Conservation (phyloP, 2,113 vertebrate genomes). For the Chrysochloris asiatica region DNA sequence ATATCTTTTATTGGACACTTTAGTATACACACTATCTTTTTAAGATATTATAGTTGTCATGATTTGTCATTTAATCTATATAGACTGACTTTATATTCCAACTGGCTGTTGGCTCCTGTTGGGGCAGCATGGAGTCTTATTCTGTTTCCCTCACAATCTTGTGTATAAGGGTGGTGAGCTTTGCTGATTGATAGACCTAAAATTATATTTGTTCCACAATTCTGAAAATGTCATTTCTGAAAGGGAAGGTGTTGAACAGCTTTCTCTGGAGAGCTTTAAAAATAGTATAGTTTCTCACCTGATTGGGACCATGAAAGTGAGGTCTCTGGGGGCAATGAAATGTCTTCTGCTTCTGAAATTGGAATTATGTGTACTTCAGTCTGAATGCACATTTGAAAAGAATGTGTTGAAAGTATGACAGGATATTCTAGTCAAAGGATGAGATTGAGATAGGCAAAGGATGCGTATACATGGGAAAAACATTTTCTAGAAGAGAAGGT, state of each 20-base stretch:
- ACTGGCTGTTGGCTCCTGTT: background rate
- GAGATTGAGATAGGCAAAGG: background rate
- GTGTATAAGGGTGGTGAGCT: background rate
- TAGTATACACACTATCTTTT: background rate
- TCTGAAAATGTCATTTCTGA: conserved; percentile 65
- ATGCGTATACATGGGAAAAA: too few species aligned
- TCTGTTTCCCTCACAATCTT: background rate
- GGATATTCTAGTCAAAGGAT: background rate
- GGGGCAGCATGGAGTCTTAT: background rate
- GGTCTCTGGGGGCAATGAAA: background rate
- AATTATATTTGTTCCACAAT: conserved; percentile 45
- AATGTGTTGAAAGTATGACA: conserved; percentile 4
- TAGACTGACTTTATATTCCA: conserved; percentile 10
- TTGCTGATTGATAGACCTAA: conserved; percentile 60
- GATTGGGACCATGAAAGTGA: conserved; percentile 1
- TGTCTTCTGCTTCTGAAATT: background rate
- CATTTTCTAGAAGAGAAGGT: background rate
- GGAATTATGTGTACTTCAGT: conserved; percentile 36
- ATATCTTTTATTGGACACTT: background rate
- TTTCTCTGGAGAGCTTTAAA: conserved; percentile 54
- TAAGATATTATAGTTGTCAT: background rate
- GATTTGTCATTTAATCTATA: conserved; percentile 32
- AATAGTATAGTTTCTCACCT: conserved; percentile 19
- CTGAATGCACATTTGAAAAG: conserved; percentile 33
- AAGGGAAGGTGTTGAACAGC: conserved; percentile 41